Base-by-base conservation (phyloP, 2,888 invertebrate species). In the Agapostemon virescens region DNA sequence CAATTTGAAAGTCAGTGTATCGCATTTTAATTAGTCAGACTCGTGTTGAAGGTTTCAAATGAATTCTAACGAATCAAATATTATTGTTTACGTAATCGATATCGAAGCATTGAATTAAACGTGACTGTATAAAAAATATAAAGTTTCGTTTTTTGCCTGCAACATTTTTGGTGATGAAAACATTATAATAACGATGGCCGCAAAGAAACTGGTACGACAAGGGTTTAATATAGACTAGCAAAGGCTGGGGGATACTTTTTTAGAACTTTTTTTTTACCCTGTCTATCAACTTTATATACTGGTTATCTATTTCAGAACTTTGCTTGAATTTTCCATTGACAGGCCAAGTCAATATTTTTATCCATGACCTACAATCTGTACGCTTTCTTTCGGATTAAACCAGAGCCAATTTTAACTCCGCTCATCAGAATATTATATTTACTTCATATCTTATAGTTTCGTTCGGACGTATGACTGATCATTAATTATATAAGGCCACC, bases 291-390 rank as follows among this genome's bases (percentile, higher is more conserved):
- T 15, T 33, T 23, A 58, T 61, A 64, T 55, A 58, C 49, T 26
- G 70, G 66, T 36, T 42, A 52, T 20, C 40, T 26, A 58, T 52
- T 45, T 55, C 63, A 33, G 55, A 67, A 49, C 52, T 61, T 42
- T 58, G 17, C 52, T 33, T 20, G 36, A 68, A 79, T 79, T 76
- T 80, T 69, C 79, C 79, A 85, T 81, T 79, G 80, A 77, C 52
- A 52, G 55, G 36, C 40, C 58, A 70, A 42, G 42, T 61, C 76
- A 77, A 81, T 85, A 85, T 83, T 85, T 85, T 85, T 79, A 70
- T 55, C 58, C 55, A n/a, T 68, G 70, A 79, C 66, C 70, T 77
- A 17, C 42, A 40, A 45, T 11, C n/a, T 63, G 49, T 40, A 3
- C 3, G 23, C 4, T 9, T 30, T n/a, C 26, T 69, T 63, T 38